Evolutionary conservation across 92 coral and sea anemone species (phyloP).

Genomic region (Metridium senile): DNA sequence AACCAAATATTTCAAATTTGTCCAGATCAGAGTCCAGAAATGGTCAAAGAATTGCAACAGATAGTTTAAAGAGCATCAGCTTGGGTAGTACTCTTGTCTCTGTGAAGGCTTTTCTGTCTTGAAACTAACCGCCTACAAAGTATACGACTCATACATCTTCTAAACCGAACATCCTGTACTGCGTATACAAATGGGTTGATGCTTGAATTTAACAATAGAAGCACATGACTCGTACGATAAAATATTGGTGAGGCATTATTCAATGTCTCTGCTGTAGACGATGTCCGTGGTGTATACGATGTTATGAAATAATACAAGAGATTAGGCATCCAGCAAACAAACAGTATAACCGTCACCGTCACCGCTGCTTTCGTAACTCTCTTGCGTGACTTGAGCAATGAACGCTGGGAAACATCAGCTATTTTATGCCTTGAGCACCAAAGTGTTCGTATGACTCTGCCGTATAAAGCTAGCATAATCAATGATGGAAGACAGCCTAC

Average conservation of each 20-base stretch:
- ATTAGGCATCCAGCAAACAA: conserved; percentile 70
- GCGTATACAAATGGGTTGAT: conserved; percentile 16
- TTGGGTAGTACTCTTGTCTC: neutral
- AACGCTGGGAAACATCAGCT: conserved; percentile 47
- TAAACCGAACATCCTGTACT: conserved; percentile 8
- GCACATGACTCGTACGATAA: neutral
- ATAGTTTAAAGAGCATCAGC: neutral
- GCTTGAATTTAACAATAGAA: conserved; percentile 1
- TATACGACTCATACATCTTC: conserved; percentile 7
- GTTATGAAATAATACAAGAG: conserved; percentile 2
- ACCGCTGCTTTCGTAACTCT: conserved; percentile 62
- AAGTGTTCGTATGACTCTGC: conserved; percentile 44
- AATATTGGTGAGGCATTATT: neutral
- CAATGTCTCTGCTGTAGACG: conserved; percentile 1
- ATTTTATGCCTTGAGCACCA: conserved; percentile 47
- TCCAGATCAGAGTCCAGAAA: no score
- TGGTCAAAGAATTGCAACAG: no score
- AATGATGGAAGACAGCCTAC: conserved; percentile 46
- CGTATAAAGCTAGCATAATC: conserved; percentile 49
- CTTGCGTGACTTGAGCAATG: conserved; percentile 59
- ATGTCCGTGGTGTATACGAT: neutral
- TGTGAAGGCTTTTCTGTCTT: neutral
- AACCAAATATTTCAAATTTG: neutral
- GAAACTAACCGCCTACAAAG: conserved; percentile 1
- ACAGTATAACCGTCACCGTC: conserved; percentile 48